A percentile compares a stretch with the other conserved stretches of the same genome.
phyloP scores from a whole-genome alignment of 2,888 invertebrate species.

The Spisula subtruncata region DNA sequence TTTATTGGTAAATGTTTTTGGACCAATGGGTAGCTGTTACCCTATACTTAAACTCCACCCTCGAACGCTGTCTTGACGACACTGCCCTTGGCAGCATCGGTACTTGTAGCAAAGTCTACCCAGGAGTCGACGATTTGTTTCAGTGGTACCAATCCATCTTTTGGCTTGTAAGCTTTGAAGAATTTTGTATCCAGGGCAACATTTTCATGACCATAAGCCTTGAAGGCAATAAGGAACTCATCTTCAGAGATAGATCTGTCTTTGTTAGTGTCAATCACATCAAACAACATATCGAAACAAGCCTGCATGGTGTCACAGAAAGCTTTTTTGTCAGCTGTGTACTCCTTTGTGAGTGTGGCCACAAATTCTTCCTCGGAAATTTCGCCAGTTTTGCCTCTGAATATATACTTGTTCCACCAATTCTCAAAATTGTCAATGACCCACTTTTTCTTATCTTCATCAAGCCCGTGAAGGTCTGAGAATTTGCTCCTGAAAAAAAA shows the following conservation, averaged over 20 bases:
- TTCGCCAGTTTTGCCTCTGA: slow-evolving; percentile 50
- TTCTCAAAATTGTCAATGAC: slow-evolving; percentile 60
- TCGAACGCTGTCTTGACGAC: slow-evolving; percentile 66
- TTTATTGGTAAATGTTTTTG: slow-evolving; percentile 34
- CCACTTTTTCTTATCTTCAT: slow-evolving; percentile 58
- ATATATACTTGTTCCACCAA: slow-evolving; percentile 70
- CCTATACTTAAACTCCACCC: slow-evolving; percentile 18
- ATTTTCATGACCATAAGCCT: slow-evolving; percentile 71
- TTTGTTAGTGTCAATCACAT: slow-evolving; percentile 71
- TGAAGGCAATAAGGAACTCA: slow-evolving; percentile 70
- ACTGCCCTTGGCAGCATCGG: slow-evolving; percentile 54
- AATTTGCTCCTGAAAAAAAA: slow-evolving; percentile 64
- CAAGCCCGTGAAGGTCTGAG: slow-evolving; percentile 64
- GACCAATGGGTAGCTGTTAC: slow-evolving; percentile 21
- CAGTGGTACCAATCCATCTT: slow-evolving; percentile 61
- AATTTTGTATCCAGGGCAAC: slow-evolving; percentile 63
- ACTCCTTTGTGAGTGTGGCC: slow-evolving; percentile 34
- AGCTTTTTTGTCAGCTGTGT: slow-evolving; percentile 51
- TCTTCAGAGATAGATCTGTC: slow-evolving; percentile 67
- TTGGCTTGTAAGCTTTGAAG: slow-evolving; percentile 58
- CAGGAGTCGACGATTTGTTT: slow-evolving; percentile 62
- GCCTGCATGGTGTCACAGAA: slow-evolving; percentile 56
- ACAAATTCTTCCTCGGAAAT: slow-evolving; percentile 67
- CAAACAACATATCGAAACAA: slow-evolving; percentile 67
- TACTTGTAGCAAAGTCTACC: slow-evolving; percentile 61